phyloP scores from a whole-genome alignment of 2,113 vertebrate genomes.

The Recurvirostra avosetta region DNA sequence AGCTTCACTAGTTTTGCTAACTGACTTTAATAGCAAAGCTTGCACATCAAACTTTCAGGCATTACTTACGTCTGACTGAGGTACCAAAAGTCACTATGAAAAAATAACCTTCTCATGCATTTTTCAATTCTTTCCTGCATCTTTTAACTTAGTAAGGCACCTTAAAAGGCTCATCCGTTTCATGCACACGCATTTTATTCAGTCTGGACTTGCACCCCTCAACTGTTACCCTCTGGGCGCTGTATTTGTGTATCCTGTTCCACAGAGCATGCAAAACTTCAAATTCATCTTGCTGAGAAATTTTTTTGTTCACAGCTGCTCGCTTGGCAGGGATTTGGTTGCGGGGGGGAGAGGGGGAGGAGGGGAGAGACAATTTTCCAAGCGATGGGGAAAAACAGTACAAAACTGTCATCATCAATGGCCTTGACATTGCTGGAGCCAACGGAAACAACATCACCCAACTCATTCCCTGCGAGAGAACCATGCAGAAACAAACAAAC shows the following conservation, averaged over 20 bases:
- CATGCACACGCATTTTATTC: background rate
- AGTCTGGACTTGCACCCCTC: background rate
- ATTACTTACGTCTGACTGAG: background rate
- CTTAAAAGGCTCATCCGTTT: background rate
- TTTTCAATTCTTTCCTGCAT: background rate
- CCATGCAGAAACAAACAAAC: background rate
- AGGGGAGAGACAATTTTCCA: conserved; percentile 35
- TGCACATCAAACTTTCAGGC: background rate
- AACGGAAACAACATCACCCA: conserved; percentile 32
- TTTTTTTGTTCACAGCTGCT: conserved; percentile 53
- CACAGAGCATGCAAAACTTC: background rate
- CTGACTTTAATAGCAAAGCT: background rate
- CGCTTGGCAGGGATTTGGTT: conserved; percentile 17
- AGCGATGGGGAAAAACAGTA: conserved; percentile 37
- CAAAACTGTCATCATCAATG: conserved; percentile 52
- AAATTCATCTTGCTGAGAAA: conserved; percentile 23
- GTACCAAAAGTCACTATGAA: background rate
- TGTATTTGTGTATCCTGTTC: background rate
- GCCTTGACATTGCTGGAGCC: conserved; percentile 48
- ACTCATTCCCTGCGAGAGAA: background rate
- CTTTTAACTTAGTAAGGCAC: background rate
- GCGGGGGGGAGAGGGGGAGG: background rate
- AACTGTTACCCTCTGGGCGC: background rate
- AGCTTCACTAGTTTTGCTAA: accelerated
- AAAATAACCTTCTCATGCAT: background rate